These are phyloP conservation scores for Vipera ursinii DNA, from an alignment of 2,797 vertebrate genomes.

Conservation along the genomic window DNA sequence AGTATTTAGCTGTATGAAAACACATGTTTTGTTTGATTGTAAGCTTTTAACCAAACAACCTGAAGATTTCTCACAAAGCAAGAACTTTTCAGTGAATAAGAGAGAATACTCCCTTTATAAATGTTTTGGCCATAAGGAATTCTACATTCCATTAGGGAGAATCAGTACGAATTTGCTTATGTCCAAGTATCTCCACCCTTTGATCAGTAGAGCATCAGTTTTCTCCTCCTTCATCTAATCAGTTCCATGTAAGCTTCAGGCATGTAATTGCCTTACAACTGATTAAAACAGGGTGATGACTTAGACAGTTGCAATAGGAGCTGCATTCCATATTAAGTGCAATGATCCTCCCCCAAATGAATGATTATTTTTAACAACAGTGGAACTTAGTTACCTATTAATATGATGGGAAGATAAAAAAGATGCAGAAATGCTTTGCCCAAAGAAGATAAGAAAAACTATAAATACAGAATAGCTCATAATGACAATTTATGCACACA, in stretches of 20 bases:
- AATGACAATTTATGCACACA: conserved; percentile 1
- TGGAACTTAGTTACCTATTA: conserved; percentile 36
- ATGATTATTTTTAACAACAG: conserved; percentile 21
- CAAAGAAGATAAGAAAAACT: background rate
- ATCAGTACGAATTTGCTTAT: background rate
- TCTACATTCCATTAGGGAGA: conserved; percentile 10
- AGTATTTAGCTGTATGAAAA: conserved; percentile 29
- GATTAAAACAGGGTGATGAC: background rate
- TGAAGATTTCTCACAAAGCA: conserved; percentile 26
- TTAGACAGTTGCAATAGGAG: conserved; percentile 4
- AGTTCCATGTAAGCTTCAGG: background rate
- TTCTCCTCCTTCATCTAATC: conserved; percentile 1
- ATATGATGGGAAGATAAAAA: conserved; percentile 28
- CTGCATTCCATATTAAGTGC: background rate
- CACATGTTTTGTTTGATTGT: conserved; percentile 28
- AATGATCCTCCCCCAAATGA: background rate
- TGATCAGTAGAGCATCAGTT: conserved; percentile 16
- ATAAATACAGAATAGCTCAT: conserved; percentile 3
- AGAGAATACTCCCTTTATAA: conserved; percentile 9
- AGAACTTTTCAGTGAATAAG: background rate
- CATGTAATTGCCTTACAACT: conserved; percentile 11
- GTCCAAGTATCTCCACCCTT: background rate
- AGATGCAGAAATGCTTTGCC: conserved; percentile 20
- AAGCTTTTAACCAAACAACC: conserved; percentile 30
- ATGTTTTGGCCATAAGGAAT: conserved; percentile 13